Evolutionary conservation across 2,113 vertebrate species (phyloP), one percentile per base, ranked within the genome.

Genomic region (Malurus alboscapulatus): DNA sequence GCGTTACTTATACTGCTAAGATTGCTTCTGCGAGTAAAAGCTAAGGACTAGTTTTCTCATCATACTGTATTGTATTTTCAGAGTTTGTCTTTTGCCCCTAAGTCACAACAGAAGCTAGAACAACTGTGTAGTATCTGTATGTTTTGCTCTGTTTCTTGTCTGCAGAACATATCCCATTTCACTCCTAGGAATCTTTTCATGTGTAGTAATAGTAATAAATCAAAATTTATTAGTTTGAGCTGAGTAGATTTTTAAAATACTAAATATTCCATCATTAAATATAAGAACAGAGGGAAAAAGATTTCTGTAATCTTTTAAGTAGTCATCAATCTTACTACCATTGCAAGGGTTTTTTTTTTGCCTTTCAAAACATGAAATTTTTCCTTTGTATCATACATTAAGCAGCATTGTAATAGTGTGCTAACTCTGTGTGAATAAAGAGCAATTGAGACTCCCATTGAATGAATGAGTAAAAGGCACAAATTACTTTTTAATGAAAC

Each of bases 401-500:
- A 96, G 95, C 96, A 97, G 96, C 96, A 96, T 97, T 96, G 96
- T 97, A 95, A 97, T 96, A 97, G 95, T 97, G 97, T 97, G 97
- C 97, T 97, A 97, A 96, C 96, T 97, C 95, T 61, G 84, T 87
- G 83, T 96, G 96, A 98, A 98, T 97, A 97, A 97, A 97, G 96
- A 97, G 96, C 95, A 96, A 95, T 96, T 98, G 97, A 97, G 94
- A 95, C 87, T 92, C 87, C 82, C 42, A 36, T 95, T 97, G 95
- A 98, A 97, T 97, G 96, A 97, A 95, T 84, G 93, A 96, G 88
- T 96, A 97, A 97, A 97, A 97, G 97, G 96, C 95, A 97, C 96
- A 98, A 98, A 97, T 97, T 98, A 97, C 94, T 97, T 97, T 98
- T 97, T 98, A 98, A 97, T 97, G 95, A 97, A 98, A 98, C 93